Percentiles rank a stretch among this genome's conserved stretches.
Conservation (phyloP, 2,888 invertebrate genomes). For the Dynastes tityus region DNA sequence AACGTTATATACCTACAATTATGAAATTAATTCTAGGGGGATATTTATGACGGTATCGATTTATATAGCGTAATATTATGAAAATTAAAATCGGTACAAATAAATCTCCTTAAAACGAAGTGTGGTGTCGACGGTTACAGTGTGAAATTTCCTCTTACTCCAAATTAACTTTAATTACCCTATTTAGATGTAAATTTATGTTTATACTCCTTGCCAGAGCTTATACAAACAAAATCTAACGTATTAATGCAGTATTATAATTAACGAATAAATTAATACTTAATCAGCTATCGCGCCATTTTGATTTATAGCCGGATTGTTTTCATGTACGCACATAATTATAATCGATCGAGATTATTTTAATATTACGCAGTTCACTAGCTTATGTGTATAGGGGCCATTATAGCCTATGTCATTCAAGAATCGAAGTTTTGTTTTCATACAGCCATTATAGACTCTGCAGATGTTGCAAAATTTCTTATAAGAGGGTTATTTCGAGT, state of each 20-base stretch:
- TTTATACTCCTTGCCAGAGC: constrained; percentile 18
- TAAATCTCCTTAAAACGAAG: constrained; percentile 1
- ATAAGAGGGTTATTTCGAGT: too few species aligned
- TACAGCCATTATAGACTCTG: too few species aligned
- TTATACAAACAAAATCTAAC: constrained; percentile 30
- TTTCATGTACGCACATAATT: not conserved
- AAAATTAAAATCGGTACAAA: constrained; percentile 1
- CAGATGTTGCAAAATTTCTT: too few species aligned
- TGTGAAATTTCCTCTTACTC: constrained; percentile 21
- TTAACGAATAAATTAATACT: constrained; percentile 45
- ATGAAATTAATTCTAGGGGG: too few species aligned
- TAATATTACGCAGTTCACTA: not conserved
- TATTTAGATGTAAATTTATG: constrained; percentile 45
- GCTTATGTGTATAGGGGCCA: not conserved
- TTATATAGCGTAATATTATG: too few species aligned
- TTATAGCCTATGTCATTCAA: too few species aligned
- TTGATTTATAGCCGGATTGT: constrained; percentile 26
- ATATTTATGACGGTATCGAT: too few species aligned
- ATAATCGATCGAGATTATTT: not conserved
- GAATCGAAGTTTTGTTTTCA: too few species aligned
- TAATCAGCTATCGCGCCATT: constrained; percentile 23
- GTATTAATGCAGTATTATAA: constrained; percentile 24
- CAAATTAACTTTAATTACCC: constrained; percentile 32
- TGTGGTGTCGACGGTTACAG: constrained; percentile 11
- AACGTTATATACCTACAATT: too few species aligned